Conservation (phyloP, 2,797 vertebrate species). For the Pristis pectinata region DNA sequence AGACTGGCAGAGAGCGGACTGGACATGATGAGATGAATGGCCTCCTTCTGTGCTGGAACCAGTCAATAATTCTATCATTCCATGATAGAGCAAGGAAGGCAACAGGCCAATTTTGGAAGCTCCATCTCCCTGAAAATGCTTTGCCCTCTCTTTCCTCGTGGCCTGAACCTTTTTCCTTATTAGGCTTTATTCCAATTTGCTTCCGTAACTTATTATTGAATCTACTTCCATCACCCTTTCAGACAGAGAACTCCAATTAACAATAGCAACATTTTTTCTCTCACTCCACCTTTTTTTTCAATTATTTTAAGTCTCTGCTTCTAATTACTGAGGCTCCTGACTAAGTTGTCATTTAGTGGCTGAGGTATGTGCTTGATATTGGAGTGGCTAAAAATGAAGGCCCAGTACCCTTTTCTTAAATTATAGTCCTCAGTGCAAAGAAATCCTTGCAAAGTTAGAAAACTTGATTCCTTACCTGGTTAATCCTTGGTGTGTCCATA, state of each 20-base stretch:
- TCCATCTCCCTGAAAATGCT: no score
- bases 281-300: neutral
- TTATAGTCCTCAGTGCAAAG: neutral
- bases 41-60: no score
- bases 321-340: neutral
- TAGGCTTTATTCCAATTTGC: neutral
- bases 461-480: neutral
- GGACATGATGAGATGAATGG: no score
- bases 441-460: neutral
- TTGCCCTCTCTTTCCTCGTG: no score
- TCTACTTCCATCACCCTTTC: neutral
- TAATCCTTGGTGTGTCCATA: conserved; percentile 22
- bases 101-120: no score
- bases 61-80: no score
- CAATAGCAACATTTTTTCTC: neutral
- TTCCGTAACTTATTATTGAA: neutral
- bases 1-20: no score
- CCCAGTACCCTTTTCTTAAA: no score
- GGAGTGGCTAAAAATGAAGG: no score
- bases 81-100: no score
- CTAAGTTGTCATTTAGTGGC: neutral
- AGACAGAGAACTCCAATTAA: neutral
- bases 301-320: neutral
- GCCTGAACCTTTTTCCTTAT: neutral
- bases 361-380: neutral